A percentile compares a stretch with the other conserved stretches of the same genome.
phyloP scores from a whole-genome alignment of 2,888 invertebrate species.

The Spatulosminthurus flaviceps region DNA sequence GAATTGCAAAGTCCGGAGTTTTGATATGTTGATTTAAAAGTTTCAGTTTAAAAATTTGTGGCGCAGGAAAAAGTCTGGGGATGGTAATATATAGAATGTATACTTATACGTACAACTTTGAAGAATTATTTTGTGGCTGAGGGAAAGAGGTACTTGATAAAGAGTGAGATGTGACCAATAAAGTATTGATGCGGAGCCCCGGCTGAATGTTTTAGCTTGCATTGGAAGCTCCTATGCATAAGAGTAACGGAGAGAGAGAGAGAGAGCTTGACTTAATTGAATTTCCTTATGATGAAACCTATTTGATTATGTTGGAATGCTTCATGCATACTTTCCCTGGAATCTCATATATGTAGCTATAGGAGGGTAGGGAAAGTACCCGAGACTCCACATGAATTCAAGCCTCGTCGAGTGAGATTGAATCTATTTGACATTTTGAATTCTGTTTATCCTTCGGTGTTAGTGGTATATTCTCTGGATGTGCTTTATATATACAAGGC shows the following conservation, averaged over 20 bases:
- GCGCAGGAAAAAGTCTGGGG: no score
- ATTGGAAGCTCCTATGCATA: neutral
- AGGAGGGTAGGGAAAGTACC: neutral
- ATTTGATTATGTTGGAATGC: conserved; percentile 29
- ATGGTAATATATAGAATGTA: no score
- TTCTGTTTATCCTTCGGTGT: neutral
- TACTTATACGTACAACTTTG: no score
- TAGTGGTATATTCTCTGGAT: no score
- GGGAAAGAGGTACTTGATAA: neutral
- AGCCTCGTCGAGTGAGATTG: neutral
- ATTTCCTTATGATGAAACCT: conserved; percentile 32
- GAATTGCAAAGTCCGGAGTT: no score
- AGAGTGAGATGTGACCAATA: neutral
- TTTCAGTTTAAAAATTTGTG: no score
- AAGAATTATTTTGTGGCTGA: no score
- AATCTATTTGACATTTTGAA: conserved; percentile 18
- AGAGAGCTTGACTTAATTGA: conserved; percentile 9
- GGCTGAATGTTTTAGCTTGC: neutral
- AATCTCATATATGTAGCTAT: neutral
- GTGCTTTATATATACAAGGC: neutral
- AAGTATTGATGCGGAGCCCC: neutral
- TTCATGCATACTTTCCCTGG: neutral
- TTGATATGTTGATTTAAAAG: no score
- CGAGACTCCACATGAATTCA: neutral
- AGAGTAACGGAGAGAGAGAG: neutral